Percentiles rank a stretch among this genome's conserved stretches.
These are phyloP conservation scores for Dicaeum eximium DNA, from an alignment of 2,113 vertebrate genomes.

Conservation along the genomic window DNA sequence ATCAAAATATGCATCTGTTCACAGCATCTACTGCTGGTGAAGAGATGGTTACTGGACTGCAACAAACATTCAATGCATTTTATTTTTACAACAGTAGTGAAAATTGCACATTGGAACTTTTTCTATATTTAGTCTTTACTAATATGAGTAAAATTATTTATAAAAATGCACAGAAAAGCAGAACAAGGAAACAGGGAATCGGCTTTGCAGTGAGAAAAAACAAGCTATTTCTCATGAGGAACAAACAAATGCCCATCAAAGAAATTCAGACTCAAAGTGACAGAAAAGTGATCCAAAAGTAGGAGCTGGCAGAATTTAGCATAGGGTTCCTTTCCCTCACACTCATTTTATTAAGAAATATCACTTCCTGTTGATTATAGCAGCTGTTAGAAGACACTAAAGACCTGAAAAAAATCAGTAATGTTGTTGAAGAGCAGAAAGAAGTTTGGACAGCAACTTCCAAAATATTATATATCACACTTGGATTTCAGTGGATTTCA, in stretches of 20 bases:
- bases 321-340: background rate
- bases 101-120: background rate
- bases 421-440: background rate
- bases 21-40: background rate
- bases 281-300: background rate
- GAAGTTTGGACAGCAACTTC: background rate
- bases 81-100: background rate
- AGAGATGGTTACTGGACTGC: background rate
- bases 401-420: background rate
- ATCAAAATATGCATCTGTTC: background rate
- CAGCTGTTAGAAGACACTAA: background rate
- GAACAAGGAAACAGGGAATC: background rate
- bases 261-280: background rate
- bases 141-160: background rate
- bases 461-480: background rate
- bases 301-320: background rate
- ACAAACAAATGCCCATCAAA: background rate
- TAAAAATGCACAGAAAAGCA: background rate
- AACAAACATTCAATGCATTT: background rate
- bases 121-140: background rate
- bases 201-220: background rate
- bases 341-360: background rate
- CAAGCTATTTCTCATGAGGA: background rate
- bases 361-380: background rate
- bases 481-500: background rate